Evolutionary conservation across 2,888 invertebrate genomes (phyloP), one percentile per base, ranked within the genome.

Genomic region (Ellobium chinense): DNA sequence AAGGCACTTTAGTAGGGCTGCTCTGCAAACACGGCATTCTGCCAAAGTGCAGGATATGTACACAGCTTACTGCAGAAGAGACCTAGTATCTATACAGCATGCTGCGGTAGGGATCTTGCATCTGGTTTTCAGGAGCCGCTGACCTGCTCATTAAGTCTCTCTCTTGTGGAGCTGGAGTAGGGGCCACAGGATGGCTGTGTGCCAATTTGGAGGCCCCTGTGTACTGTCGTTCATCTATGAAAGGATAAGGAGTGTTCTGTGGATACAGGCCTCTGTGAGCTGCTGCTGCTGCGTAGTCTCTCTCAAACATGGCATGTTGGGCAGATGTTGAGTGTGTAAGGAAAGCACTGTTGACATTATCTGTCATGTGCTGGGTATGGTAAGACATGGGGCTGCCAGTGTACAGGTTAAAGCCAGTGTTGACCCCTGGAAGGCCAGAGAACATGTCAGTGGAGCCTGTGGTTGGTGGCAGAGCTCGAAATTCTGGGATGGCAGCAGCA

Each of bases 31-130:
- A n/a, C n/a, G n/a, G n/a, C n/a, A n/a, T n/a, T n/a, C 46, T 12
- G 46, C 46, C 18, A 18, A 18, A 46, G 46, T 46, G 7, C 9
- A 46, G 46, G 7, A 12, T 3, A 27, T 46, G 29, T 3, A n/a
- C 14, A 24, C 27, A 39, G 27, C 46, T 24, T 36, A 21, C 24
- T 14, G 29, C 29, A 31, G 34, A 24, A 69, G 24, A n/a, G 24
- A 7, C 9, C 27, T 70, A 80, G 63, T 80, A 80, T 60, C 80
- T 91, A 82, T 92, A 92, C 36, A 92, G 83, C 87, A 92, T 89
- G 18, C 90, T 90, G 69, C 92, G 84, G 81, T 92, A 92, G 0
- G 92, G 91, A 70, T 92, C 92, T 79, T 90, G 91, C 62, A 91
- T 87, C 83, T 90, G 90, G 36, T 85, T 86, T 37, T 85, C 89